Conservation (phyloP, 2,888 invertebrate species). For the Xylota sylvarum region DNA sequence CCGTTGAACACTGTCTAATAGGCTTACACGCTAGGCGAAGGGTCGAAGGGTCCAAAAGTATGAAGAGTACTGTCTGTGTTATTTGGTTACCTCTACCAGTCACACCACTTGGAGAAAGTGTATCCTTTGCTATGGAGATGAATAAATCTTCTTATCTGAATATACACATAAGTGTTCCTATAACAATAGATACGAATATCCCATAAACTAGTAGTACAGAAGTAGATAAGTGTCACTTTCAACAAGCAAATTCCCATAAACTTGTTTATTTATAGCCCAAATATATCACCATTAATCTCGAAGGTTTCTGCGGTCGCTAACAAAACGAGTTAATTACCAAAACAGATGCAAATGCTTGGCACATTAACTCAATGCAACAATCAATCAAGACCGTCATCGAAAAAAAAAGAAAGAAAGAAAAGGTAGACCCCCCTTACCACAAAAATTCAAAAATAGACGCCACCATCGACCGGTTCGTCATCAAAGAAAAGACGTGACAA, state of each 20-base stretch:
- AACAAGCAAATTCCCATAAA: neutral
- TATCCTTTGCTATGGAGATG: too few relatives aligned
- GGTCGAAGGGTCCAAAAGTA: too few relatives aligned
- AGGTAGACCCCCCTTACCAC: constrained; percentile 3
- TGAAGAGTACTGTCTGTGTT: too few relatives aligned
- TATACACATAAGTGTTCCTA: too few relatives aligned
- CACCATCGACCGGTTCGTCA: constrained; percentile 50
- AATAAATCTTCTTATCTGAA: too few relatives aligned
- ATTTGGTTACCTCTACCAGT: too few relatives aligned
- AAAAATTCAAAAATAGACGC: constrained; percentile 58
- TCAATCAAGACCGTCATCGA: constrained; percentile 49
- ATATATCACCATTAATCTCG: constrained; percentile 11
- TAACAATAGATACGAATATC: too few relatives aligned
- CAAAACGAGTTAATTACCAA: constrained; percentile 24
- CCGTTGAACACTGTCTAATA: too few relatives aligned
- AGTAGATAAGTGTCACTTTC: too few relatives aligned
- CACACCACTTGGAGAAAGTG: too few relatives aligned
- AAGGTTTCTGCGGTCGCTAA: constrained; percentile 1
- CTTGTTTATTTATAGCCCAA: constrained; percentile 16
- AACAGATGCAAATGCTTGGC: constrained; percentile 56
- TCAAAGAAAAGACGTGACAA: constrained; percentile 73
- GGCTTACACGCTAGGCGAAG: too few relatives aligned
- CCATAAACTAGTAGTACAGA: too few relatives aligned
- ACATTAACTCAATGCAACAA: constrained; percentile 54
- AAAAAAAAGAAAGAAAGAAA: constrained; percentile 5